A percentile compares a stretch with the other conserved stretches of the same genome.
These are phyloP conservation scores for Pedetes capensis DNA, from an alignment of 2,113 vertebrate species.

Conservation along the genomic window DNA sequence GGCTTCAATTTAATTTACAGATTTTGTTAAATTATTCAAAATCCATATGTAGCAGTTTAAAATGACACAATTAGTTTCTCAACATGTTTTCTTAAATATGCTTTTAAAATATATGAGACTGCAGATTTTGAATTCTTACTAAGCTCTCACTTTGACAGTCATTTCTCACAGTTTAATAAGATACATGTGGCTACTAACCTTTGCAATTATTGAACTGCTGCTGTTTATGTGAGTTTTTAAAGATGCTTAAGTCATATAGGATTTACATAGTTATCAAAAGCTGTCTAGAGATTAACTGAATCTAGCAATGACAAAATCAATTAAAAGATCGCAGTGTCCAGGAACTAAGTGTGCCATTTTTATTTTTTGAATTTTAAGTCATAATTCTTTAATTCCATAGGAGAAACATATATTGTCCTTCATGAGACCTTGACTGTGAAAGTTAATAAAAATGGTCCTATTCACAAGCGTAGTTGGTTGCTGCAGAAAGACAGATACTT, in stretches of 20 bases:
- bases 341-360: not conserved
- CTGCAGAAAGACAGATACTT: conserved; percentile 73
- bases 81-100: not conserved
- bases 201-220: conserved; percentile 15
- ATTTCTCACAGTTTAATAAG: not conserved
- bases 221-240: conserved; percentile 41
- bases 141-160: not conserved
- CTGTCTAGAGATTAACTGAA: conserved; percentile 21
- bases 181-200: not conserved
- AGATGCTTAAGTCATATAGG: not conserved
- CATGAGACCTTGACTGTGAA: conserved; percentile 77
- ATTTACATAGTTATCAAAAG: conserved; percentile 44
- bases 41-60: not conserved
- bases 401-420: conserved; percentile 77
- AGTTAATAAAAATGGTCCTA: conserved; percentile 72
- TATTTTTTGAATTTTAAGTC: conserved; percentile 62
- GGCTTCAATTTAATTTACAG: not conserved
- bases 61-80: conserved; percentile 1
- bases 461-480: conserved; percentile 9
- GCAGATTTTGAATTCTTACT: not conserved
- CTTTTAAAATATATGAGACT: conserved; percentile 34
- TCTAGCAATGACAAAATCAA: conserved; percentile 6
- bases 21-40: conserved; percentile 26
- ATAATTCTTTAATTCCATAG: conserved; percentile 62
- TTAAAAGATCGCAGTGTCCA: conserved; percentile 40